Conservation (phyloP, 2,113 vertebrate genomes). For the Rhinolophus ferrumequinum region DNA sequence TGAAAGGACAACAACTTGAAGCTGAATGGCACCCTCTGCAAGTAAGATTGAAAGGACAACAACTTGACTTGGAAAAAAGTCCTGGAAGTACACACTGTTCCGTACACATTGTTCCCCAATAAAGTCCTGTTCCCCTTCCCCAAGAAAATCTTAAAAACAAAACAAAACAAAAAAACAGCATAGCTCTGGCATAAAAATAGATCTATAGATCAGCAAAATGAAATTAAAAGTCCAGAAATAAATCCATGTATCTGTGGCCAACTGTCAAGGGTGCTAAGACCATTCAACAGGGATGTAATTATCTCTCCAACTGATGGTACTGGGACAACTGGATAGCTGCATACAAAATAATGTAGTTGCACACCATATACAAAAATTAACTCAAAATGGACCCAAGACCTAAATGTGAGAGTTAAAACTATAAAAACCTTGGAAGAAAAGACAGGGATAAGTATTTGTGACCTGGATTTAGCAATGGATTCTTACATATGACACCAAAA, state of each 20-base stretch:
- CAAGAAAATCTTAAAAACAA: no score
- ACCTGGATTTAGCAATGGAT: not conserved
- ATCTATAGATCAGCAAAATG: not conserved
- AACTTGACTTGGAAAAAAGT: no score
- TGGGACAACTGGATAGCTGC: not conserved
- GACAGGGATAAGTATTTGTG: not conserved
- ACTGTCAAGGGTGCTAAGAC: not conserved
- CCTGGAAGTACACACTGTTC: no score
- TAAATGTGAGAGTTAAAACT: not conserved
- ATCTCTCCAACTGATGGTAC: not conserved
- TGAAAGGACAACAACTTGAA: no score
- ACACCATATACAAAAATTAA: not conserved
- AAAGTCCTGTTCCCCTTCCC: no score
- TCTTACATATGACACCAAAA: not conserved
- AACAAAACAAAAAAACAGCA: not conserved
- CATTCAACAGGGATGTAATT: not conserved
- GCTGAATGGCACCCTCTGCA: no score
- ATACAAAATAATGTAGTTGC: not conserved
- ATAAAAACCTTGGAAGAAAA: not conserved
- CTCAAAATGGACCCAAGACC: not conserved
- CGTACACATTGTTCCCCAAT: no score
- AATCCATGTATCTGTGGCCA: not conserved
- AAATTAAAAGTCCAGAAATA: not conserved
- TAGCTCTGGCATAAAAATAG: not conserved
- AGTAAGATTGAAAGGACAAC: no score